Conservation (phyloP, 2,888 invertebrate genomes). For the Habrosyne pyritoides region DNA sequence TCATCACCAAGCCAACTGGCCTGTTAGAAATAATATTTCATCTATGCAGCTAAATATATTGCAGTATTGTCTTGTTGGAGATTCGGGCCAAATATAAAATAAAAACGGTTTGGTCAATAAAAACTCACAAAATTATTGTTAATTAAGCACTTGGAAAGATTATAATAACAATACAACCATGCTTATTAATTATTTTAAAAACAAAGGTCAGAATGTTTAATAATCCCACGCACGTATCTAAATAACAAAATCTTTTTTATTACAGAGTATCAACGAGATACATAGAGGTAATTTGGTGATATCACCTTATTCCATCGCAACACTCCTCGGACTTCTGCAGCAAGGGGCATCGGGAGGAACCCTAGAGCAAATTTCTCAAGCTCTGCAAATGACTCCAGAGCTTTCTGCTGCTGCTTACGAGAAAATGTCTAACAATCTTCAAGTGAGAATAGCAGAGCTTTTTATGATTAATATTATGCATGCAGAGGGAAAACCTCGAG, state of each 20-base stretch:
- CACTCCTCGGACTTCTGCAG: slow-evolving; percentile 70
- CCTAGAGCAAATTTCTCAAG: slow-evolving; percentile 55
- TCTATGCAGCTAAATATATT: no score
- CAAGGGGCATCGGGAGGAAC: slow-evolving; percentile 69
- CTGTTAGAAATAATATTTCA: no score
- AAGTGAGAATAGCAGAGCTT: slow-evolving; percentile 39
- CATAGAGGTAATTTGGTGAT: slow-evolving; percentile 63
- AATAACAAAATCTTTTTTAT: slow-evolving; percentile 6
- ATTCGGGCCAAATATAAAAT: no score
- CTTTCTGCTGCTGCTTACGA: slow-evolving; percentile 47
- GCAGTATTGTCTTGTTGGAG: no score
- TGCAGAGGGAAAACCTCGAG: not conserved
- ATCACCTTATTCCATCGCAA: slow-evolving; percentile 75
- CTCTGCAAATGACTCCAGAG: slow-evolving; percentile 53
- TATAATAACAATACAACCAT: not conserved
- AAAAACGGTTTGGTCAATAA: no score
- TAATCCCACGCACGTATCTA: not conserved
- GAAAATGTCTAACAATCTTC: slow-evolving; percentile 43
- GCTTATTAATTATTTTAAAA: not conserved
- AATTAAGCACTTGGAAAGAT: no score
- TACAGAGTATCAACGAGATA: slow-evolving; percentile 36
- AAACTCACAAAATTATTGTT: no score
- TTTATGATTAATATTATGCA: not conserved
- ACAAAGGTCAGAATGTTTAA: not conserved
- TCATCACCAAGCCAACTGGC: no score